Conservation (phyloP, 2,888 invertebrate species). For the Dicycla oo region DNA sequence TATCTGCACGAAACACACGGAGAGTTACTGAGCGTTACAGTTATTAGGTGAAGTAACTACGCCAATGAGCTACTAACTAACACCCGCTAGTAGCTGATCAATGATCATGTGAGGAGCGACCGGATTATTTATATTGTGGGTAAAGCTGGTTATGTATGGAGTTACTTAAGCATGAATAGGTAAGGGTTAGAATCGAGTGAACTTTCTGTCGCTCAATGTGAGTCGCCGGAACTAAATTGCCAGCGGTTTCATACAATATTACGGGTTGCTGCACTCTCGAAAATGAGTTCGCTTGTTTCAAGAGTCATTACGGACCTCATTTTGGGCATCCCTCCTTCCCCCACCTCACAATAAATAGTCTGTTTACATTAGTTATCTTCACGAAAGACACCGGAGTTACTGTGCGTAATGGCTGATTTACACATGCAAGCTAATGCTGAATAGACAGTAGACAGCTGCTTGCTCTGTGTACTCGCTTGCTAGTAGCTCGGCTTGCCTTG, state of each 20-base stretch:
- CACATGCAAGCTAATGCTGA: no score
- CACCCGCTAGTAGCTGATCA: conserved; percentile 38
- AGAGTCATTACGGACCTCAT: not conserved
- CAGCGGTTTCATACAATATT: not conserved
- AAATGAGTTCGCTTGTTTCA: not conserved
- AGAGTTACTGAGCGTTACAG: conserved; percentile 73
- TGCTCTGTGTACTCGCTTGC: no score
- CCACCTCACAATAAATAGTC: no score
- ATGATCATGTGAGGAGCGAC: conserved; percentile 22
- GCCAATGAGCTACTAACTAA: conserved; percentile 52
- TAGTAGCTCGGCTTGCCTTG: no score
- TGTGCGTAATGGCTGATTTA: no score
- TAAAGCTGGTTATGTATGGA: not conserved
- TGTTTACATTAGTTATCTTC: no score
- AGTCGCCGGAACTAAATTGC: not conserved
- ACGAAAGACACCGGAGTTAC: no score
- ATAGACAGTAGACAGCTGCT: no score
- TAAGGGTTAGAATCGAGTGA: no score
- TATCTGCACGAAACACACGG: conserved; percentile 79
- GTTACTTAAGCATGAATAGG: not conserved
- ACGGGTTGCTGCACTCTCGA: not conserved
- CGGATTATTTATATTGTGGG: conserved; percentile 24
- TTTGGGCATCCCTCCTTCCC: not conserved
- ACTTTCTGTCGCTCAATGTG: not conserved
- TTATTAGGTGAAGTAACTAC: conserved; percentile 41